These are phyloP conservation scores for Hassar affinis DNA, from an alignment of 2,113 vertebrate genomes.

Conservation along the genomic window DNA sequence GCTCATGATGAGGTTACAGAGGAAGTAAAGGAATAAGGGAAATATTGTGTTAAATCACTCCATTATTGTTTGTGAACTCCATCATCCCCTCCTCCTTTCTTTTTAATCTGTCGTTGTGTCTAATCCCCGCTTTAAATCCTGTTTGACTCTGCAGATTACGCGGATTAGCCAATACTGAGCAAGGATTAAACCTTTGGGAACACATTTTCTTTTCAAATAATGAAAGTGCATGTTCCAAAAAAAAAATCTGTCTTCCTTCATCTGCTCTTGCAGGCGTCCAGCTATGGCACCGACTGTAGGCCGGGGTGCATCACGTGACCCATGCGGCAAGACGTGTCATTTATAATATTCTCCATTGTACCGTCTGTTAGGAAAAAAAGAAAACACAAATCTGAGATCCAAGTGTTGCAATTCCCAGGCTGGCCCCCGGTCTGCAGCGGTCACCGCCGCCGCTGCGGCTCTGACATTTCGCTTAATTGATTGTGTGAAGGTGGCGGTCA, in stretches of 20 bases:
- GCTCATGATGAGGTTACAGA: neutral
- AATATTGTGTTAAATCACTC: constrained; percentile 42
- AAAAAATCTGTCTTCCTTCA: neutral
- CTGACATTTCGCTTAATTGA: constrained; percentile 54
- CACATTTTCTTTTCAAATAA: neutral
- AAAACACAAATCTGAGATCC: constrained; percentile 32
- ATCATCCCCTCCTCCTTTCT: constrained; percentile 24
- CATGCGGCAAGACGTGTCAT: constrained; percentile 55
- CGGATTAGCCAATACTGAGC: constrained; percentile 59
- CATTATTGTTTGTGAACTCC: constrained; percentile 55
- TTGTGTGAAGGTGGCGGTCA: constrained; percentile 59
- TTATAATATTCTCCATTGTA: constrained; percentile 57
- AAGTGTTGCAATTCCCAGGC: constrained; percentile 66
- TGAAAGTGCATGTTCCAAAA: neutral
- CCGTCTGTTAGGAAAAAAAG: constrained; percentile 47
- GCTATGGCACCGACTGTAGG: constrained; percentile 26
- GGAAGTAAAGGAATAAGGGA: neutral
- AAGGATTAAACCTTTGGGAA: constrained; percentile 52
- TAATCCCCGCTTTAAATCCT: constrained; percentile 66
- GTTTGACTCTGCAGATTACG: constrained; percentile 62
- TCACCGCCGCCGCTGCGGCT: constrained; percentile 45
- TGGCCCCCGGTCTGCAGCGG: constrained; percentile 52
- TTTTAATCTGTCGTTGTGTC: constrained; percentile 60
- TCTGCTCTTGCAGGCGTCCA: constrained; percentile 18
- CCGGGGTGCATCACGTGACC: constrained; percentile 51